Evolutionary conservation across 2,797 vertebrate genomes (phyloP), one percentile per base, ranked within the genome.

Genomic region (Tadarida brasiliensis): DNA sequence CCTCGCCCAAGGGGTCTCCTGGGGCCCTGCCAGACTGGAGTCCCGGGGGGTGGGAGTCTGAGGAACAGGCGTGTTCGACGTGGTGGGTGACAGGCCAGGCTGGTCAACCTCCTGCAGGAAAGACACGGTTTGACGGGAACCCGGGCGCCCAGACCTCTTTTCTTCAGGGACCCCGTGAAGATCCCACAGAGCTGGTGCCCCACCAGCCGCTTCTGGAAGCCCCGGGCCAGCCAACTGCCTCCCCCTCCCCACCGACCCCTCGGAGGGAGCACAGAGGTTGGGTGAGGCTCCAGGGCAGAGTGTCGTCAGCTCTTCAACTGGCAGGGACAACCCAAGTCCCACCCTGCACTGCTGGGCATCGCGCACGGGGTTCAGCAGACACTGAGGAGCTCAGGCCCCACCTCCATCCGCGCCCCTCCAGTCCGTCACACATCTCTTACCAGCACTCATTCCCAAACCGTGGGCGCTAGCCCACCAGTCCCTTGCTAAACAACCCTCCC

Each of bases 381-480:
- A 14, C 7, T 6, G 4, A 12, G 19, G 59, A 47, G 35, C 26
- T 49, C 19, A 2, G 30, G 35, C 1, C 4, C 2, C 0, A 1
- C 33, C 4, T 12, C 59, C 1, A 0, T 2, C n/a, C 12, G 8
- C 24, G 49, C 49, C 11, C 11, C n/a, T 3, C 11, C 20, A 1
- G 67, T 2, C 67, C 30, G 0, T 3, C 59, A 2, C 74, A 3
- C 0, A 0, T 12, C 1, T 16, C 26, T 28, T 28, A 11, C 30
- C 4, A 1, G 57, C 19, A 3, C 8, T 8, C 0, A 0, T 6
- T 10, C 59, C 67, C n/a, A 1, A 15, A n/a, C 28, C 0, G 10
- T 0, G 1, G 1, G 11, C 1, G 8, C 30, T 0, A 16, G 35
- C 3, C 14, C 30, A 0, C 0, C 26, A 1, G 24, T 7, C 7